Evolutionary conservation across 1,140 invertebrate genomes (phyloP).

Genomic region (Metopolophium dirhodum): DNA sequence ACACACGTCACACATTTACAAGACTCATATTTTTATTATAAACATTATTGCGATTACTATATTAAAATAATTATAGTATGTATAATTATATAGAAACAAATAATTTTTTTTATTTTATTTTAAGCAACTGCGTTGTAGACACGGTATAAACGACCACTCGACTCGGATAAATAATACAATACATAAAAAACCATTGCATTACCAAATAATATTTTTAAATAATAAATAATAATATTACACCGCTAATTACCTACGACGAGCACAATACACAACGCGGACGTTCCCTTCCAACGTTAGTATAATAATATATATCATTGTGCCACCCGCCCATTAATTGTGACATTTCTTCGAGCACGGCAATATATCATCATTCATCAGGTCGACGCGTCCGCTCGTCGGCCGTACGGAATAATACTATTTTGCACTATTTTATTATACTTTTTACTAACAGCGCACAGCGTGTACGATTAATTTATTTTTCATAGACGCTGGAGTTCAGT

Average conservation of each 20-base stretch:
- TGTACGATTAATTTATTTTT: not conserved
- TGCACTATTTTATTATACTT: not conserved
- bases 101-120: slow-evolving; percentile 5
- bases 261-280: not conserved
- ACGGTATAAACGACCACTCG: not conserved
- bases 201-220: too few species aligned
- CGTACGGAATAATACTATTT: not conserved
- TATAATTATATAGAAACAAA: slow-evolving; percentile 25
- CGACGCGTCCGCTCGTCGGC: not conserved
- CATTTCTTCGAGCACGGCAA: not conserved
- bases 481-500: not conserved
- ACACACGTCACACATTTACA: not conserved
- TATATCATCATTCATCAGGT: not conserved
- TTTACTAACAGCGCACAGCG: not conserved
- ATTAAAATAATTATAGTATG: slow-evolving; percentile 29
- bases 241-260: not conserved
- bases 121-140: not conserved
- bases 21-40: slow-evolving; percentile 27
- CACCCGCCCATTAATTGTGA: not conserved
- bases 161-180: not conserved
- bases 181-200: not conserved
- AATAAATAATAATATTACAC: too few species aligned
- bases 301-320: not conserved
- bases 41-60: slow-evolving; percentile 13
- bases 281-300: not conserved